Evolutionary conservation across 1,140 invertebrate genomes (phyloP).

Genomic region (Drosophila bipectinata): DNA sequence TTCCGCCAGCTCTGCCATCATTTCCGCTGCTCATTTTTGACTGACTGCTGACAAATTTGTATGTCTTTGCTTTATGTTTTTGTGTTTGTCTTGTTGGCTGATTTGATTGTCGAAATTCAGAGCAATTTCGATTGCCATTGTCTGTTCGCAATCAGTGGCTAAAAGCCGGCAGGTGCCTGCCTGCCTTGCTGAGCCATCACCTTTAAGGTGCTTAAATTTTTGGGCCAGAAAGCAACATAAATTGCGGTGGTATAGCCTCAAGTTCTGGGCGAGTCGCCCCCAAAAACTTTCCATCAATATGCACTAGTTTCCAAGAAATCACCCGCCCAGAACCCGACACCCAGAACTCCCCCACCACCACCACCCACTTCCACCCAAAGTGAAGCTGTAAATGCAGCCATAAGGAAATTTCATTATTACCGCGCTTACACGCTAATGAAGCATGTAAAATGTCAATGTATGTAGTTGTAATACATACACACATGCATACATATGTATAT

Average conservation of each 20-base stretch:
- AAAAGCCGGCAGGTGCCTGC: conserved; percentile 17
- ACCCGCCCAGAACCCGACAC: not conserved
- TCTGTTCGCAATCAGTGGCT: conserved; percentile 37
- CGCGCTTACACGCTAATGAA: conserved; percentile 82
- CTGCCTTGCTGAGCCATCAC: conserved; percentile 7
- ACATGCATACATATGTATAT: not conserved
- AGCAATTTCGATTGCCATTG: conserved; percentile 63
- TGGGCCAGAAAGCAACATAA: conserved; percentile 56
- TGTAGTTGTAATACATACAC: conserved; percentile 27
- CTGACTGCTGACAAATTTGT: conserved; percentile 63
- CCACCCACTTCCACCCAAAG: conserved; percentile 10
- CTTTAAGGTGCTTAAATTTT: conserved; percentile 35
- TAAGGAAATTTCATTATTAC: conserved; percentile 83
- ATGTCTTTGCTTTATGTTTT: conserved; percentile 58
- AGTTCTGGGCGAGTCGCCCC: conserved; percentile 45
- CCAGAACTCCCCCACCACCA: not conserved
- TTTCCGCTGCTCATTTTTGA: conserved; percentile 78
- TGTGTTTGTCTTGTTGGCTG: conserved; percentile 62
- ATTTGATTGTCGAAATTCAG: conserved; percentile 67
- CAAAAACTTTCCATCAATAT: conserved; percentile 73
- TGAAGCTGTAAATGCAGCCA: conserved; percentile 69
- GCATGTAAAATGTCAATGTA: conserved; percentile 81
- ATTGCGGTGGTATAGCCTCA: conserved; percentile 64
- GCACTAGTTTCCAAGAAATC: conserved; percentile 22
- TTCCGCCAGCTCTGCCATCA: conserved; percentile 73